Conservation (phyloP, 2,888 invertebrate genomes). For the Campoplex capitator region DNA sequence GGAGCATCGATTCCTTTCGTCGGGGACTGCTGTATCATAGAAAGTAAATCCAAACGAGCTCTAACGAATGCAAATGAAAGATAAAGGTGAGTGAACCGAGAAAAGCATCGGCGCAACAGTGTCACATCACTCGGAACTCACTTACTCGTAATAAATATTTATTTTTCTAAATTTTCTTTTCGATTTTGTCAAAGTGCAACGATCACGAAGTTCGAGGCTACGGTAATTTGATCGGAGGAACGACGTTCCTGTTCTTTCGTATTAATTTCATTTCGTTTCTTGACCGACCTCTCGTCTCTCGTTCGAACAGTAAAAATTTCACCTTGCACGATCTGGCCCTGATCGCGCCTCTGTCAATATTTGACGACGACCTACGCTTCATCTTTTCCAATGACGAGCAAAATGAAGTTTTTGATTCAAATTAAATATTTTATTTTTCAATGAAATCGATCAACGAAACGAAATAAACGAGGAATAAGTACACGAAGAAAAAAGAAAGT, state of each 20-base stretch:
- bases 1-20: slow-evolving; percentile 18
- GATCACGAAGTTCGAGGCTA: slow-evolving; percentile 12
- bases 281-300: slow-evolving; percentile 28
- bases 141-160: background rate
- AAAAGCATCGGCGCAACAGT: slow-evolving; percentile 6
- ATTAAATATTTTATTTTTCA: background rate
- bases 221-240: background rate
- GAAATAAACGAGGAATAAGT: background rate
- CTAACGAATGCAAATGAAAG: slow-evolving; percentile 51
- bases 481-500: background rate
- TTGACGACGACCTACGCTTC: background rate
- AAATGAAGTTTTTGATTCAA: background rate
- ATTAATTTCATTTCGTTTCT: slow-evolving; percentile 11
- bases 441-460: background rate
- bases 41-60: slow-evolving; percentile 10
- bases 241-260: background rate
- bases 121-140: background rate
- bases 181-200: background rate
- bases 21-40: background rate
- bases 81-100: slow-evolving; percentile 28
- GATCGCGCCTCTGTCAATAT: background rate
- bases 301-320: slow-evolving; percentile 3
- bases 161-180: slow-evolving; percentile 3
- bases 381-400: slow-evolving; percentile 20
- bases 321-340: background rate